Evolutionary conservation across 2,888 invertebrate genomes (phyloP).

Genomic region (Melanostoma mellinum): DNA sequence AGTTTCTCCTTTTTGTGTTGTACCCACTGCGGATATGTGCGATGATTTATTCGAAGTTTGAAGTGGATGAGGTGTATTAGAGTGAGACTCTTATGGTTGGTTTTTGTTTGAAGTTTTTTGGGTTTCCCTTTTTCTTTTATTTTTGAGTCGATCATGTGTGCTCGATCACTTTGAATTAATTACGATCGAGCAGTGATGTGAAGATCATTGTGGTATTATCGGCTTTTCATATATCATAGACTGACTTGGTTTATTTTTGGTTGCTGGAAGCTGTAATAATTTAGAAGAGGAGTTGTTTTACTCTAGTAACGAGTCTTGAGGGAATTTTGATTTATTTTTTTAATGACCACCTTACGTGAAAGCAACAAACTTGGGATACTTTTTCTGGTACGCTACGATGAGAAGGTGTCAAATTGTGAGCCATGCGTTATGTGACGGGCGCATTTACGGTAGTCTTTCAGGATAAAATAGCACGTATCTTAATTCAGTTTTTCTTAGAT

Average conservation of each 20-base stretch:
- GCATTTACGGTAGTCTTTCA: too few relatives aligned
- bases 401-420: too few relatives aligned
- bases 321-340: slow-evolving; percentile 15
- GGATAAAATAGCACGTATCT: too few relatives aligned
- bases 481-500: too few relatives aligned
- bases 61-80: slow-evolving; percentile 70
- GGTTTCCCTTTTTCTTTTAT: neutral
- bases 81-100: slow-evolving; percentile 18
- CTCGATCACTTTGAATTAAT: slow-evolving; percentile 66
- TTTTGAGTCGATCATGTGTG: slow-evolving; percentile 50
- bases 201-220: slow-evolving; percentile 26
- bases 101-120: slow-evolving; percentile 61
- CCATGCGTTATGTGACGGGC: too few relatives aligned
- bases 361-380: too few relatives aligned
- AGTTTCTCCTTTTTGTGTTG: slow-evolving; percentile 33
- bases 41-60: slow-evolving; percentile 63
- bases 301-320: neutral
- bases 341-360: too few relatives aligned
- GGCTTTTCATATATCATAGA: slow-evolving; percentile 15
- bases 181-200: slow-evolving; percentile 21
- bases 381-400: too few relatives aligned
- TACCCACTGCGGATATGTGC: slow-evolving; percentile 24
- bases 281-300: neutral
- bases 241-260: neutral
- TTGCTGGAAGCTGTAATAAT: slow-evolving; percentile 2